Evolutionary conservation across 2,888 invertebrate species (phyloP), one percentile per base, ranked within the genome.

Genomic region (Limnephilus marmoratus): DNA sequence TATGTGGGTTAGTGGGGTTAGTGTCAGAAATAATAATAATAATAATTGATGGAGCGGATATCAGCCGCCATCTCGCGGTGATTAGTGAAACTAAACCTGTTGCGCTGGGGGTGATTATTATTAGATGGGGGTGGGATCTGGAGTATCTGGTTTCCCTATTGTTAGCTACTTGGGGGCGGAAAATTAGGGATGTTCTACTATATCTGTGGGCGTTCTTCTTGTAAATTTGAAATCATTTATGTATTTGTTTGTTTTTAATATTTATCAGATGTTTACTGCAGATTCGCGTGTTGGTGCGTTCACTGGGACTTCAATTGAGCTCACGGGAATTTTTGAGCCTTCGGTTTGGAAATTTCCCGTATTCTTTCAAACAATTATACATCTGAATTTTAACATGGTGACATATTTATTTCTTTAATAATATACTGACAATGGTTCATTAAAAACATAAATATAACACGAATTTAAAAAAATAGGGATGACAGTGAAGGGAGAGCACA

Each of bases 51-150:
- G 68, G 5, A 15, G 5, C 5, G 18, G 53, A 15, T 68, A n/a
- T 68, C n/a, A 68, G 9, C n/a, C 68, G 9, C 68, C 68, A 68
- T 68, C 68, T 68, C 24, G 68, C n/a, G 68, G 68, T 68, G 68
- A 68, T 68, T 68, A 68, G 68, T 68, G 68, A 68, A 68, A 68
- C 68, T 68, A 68, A n/a, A n/a, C 68, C 68, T 68, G 68, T 68
- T 68, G 68, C 68, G 24, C 68, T 24, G 68, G 7, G 68, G 2
- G 9, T 24, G n/a, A 9, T 24, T 68, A 68, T 68, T 68, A 68
- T 68, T 24, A n/a, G 68, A 68, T n/a, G n/a, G 68, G 49, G 68
- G 68, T 68, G 9, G 68, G 24, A 68, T 24, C 68, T 68, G 68
- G n/a, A 24, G 9, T 24, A 68, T 68, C 24, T 68, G 68, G 68